Evolutionary conservation across 2,113 vertebrate species (phyloP).

Genomic region (Jaculus jaculus): DNA sequence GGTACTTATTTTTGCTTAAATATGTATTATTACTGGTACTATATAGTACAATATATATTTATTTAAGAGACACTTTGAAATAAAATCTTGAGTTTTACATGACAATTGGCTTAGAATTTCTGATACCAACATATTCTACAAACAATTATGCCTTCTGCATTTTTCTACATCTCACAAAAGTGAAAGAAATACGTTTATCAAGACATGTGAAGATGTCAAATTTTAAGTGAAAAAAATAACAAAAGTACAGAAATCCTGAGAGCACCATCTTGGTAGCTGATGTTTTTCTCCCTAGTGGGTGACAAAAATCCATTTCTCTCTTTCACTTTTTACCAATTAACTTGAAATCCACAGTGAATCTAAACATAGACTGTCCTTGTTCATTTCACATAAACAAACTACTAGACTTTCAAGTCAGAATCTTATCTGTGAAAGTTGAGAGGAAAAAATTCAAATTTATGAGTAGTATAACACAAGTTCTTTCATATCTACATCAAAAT

Average conservation of each 20-base stretch:
- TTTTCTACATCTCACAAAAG: slow-evolving; percentile 41
- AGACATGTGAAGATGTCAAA: slow-evolving; percentile 23
- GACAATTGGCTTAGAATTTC: slow-evolving; percentile 58
- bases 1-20: slow-evolving; percentile 48
- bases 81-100: slow-evolving; percentile 50
- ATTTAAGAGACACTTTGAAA: slow-evolving; percentile 46
- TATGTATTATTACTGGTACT: slow-evolving; percentile 19
- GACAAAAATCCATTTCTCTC: slow-evolving; percentile 58
- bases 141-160: slow-evolving; percentile 34
- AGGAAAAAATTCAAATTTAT: slow-evolving; percentile 55
- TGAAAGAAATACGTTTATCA: slow-evolving; percentile 58
- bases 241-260: slow-evolving; percentile 12
- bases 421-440: slow-evolving; percentile 58
- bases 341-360: slow-evolving; percentile 61
- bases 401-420: slow-evolving; percentile 53
- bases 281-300: slow-evolving; percentile 40
- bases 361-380: slow-evolving; percentile 53
- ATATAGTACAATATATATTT: neutral
- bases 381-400: slow-evolving; percentile 63
- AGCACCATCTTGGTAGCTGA: slow-evolving; percentile 33
- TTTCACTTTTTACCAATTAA: slow-evolving; percentile 66
- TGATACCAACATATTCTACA: slow-evolving; percentile 42
- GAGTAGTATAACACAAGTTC: slow-evolving; percentile 38
- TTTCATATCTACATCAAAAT: slow-evolving; percentile 46
- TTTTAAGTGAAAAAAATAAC: slow-evolving; percentile 62